These are phyloP conservation scores for Caracal caracal DNA, from an alignment of 2,113 vertebrate genomes.

Conservation along the genomic window DNA sequence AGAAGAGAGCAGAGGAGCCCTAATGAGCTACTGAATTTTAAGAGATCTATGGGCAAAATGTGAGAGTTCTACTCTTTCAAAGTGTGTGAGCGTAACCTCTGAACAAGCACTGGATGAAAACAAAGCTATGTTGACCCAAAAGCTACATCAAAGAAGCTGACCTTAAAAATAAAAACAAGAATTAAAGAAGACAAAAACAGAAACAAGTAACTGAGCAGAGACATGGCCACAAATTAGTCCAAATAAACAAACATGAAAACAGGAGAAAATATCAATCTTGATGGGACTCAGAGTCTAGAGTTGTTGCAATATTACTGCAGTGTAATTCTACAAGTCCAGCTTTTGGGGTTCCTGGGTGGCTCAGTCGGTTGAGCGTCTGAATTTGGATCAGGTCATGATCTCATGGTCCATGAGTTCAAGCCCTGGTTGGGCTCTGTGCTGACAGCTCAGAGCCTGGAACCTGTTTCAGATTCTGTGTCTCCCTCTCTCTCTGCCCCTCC, in stretches of 20 bases:
- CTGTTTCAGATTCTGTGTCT: no score
- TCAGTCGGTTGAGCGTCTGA: no score
- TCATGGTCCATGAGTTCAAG: no score
- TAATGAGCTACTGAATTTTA: background rate
- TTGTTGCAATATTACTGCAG: background rate
- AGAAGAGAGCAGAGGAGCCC: accelerated
- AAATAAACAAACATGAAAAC: background rate
- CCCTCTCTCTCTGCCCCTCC: no score
- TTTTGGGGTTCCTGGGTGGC: background rate
- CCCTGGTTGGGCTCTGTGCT: no score
- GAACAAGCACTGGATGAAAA: background rate
- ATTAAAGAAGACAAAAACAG: background rate
- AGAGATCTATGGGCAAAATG: background rate
- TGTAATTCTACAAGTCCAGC: background rate
- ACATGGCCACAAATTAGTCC: background rate
- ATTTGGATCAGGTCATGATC: no score
- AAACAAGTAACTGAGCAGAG: background rate
- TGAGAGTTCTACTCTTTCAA: background rate
- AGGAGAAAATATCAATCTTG: background rate
- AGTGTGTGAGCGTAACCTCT: background rate
- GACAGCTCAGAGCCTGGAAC: no score
- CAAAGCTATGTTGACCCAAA: background rate
- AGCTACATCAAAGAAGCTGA: background rate
- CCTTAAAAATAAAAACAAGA: background rate
- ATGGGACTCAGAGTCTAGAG: background rate